A percentile compares a stretch with the other conserved stretches of the same genome.
phyloP scores from a whole-genome alignment of 2,888 invertebrate species.

The Zygogramma bicolorata region DNA sequence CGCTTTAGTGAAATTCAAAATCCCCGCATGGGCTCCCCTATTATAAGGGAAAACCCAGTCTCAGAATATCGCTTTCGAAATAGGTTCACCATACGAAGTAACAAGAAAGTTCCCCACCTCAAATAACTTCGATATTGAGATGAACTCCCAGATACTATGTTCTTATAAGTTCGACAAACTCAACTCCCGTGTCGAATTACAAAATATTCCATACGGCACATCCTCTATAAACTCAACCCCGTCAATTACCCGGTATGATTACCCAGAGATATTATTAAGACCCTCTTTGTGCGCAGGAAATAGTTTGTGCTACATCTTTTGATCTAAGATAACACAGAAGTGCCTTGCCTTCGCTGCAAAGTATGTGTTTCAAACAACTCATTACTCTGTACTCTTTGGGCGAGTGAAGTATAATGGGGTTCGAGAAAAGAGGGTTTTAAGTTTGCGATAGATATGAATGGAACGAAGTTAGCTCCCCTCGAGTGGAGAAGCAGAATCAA shows the following conservation, averaged over 20 bases:
- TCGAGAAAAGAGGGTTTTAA: not conserved
- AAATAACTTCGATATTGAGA: not conserved
- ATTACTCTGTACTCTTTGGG: not conserved
- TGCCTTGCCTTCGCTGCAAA: not conserved
- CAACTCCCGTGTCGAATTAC: not conserved
- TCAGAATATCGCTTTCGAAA: too few species aligned
- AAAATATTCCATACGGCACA: not conserved
- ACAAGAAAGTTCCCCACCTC: too few species aligned
- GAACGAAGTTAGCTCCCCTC: not conserved
- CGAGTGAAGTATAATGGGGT: not conserved
- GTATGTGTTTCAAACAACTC: conserved; percentile 12
- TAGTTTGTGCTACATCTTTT: conserved; percentile 12
- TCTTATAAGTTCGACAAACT: not conserved
- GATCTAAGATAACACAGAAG: conserved; percentile 5
- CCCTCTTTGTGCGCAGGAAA: conserved; percentile 1
- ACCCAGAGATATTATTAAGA: conserved; percentile 1
- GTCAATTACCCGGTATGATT: conserved; percentile 3
- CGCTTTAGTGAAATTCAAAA: too few species aligned
- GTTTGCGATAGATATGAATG: not conserved
- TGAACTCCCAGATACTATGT: not conserved
- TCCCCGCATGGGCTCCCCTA: too few species aligned
- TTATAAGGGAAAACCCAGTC: too few species aligned
- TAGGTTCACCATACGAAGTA: too few species aligned
- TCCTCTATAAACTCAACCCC: not conserved
- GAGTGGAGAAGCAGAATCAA: not conserved